These are phyloP conservation scores for Carettochelys insculpta DNA, from an alignment of 2,113 vertebrate genomes.

Conservation along the genomic window DNA sequence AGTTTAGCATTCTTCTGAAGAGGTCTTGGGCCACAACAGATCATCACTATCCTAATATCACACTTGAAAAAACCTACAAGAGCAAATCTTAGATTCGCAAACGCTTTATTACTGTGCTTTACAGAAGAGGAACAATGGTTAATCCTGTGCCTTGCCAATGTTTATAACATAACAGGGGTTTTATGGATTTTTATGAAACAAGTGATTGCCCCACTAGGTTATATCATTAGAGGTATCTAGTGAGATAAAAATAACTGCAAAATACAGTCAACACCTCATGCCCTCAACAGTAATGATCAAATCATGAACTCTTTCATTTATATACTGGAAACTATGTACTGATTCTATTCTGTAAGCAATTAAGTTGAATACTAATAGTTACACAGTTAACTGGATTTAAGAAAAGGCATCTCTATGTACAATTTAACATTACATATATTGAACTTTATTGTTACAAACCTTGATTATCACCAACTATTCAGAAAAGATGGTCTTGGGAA, in stretches of 20 bases:
- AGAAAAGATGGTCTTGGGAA: neutral
- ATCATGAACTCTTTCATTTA: neutral
- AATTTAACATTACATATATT: neutral
- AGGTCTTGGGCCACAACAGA: neutral
- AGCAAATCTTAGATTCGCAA: neutral
- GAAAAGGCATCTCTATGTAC: neutral
- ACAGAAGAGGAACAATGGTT: neutral
- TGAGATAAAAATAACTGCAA: neutral
- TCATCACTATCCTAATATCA: neutral
- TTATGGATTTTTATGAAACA: neutral
- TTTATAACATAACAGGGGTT: neutral
- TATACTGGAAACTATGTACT: rapidly evolving
- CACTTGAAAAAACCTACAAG: neutral
- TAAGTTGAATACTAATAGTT: neutral
- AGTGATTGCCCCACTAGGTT: neutral
- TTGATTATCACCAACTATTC: neutral
- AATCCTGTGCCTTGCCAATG: neutral
- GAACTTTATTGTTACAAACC: neutral
- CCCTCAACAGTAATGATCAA: neutral
- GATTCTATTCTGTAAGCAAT: neutral
- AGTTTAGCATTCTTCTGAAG: neutral
- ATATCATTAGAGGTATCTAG: neutral
- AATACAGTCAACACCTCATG: neutral
- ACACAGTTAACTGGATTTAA: neutral
- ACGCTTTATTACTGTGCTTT: neutral